Base-by-base conservation (phyloP, 2,797 vertebrate genomes). In the Nasua narica region DNA sequence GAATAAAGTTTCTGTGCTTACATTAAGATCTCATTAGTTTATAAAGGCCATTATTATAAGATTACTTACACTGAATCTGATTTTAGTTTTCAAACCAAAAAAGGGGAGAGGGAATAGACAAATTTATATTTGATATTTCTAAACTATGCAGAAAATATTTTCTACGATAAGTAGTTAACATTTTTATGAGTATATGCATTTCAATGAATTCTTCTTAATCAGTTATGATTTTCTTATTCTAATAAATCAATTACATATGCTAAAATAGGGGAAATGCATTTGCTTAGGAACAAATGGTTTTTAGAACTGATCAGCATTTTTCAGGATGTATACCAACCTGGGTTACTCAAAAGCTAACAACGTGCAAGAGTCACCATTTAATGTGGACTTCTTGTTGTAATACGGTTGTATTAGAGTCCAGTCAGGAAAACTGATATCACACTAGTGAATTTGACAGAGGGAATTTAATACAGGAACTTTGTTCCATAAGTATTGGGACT, bases 1-100 rank as follows among this genome's bases (percentile, higher is more conserved):
- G n/a, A 69, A n/a, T 48, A 85, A 92, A 92, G 23, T 54, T 48
- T 78, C 23, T 82, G 32, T 76, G 48, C n/a, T 77, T 88, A 46
- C 21, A 12, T 67, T 56, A 74, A 94, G 60, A 46, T 79, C 62
- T 46, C 40, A n/a, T 46, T 67, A n/a, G 27, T 65, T 87, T 79
- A 21, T 56, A 78, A 93, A 94, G 32, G 7, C 4, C n/a, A 9
- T 48, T 91, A 52, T 83, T 25, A 25, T 27, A 87, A 93, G 56
- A 87, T 88, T 72, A 69, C n/a, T 74, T 54, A 16, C 18, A 19
- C 54, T 76, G 37, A 90, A 90, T 96, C n/a, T 88, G n/a, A 91
- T 83, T 96, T 96, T 60, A 70, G 13, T 88, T 91, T 95, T 93
- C 79, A 91, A 69, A 76, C 11, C 37, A 52, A 60, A 95, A 95